Percentiles rank a stretch among this genome's conserved stretches.
These are phyloP conservation scores for Trichonephila clavata DNA, from an alignment of 1,140 invertebrate species.

Conservation along the genomic window DNA sequence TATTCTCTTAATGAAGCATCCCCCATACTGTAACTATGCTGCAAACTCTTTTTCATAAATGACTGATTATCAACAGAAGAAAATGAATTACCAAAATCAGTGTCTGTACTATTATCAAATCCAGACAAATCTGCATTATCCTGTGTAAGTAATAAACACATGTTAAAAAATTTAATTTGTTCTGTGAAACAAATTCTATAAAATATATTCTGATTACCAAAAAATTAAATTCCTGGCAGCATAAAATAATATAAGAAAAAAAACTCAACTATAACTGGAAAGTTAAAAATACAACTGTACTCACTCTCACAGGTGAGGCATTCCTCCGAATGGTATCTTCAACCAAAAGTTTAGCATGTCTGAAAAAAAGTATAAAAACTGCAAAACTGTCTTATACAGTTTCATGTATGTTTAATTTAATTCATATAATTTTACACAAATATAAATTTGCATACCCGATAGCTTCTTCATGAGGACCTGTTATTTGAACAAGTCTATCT, in stretches of 20 bases:
- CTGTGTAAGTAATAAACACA: conserved; percentile 8
- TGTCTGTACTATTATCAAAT: neutral
- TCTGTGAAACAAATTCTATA: too few relatives aligned
- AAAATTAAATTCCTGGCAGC: too few relatives aligned
- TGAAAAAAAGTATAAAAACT: conserved; percentile 80
- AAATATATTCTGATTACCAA: too few relatives aligned
- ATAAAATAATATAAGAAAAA: too few relatives aligned
- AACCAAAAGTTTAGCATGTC: conserved; percentile 93
- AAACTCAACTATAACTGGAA: neutral
- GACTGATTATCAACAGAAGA: conserved; percentile 45
- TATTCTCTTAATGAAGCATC: conserved; percentile 92
- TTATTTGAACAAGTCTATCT: conserved; percentile 95
- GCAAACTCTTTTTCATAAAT: conserved; percentile 80
- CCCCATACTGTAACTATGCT: conserved; percentile 90
- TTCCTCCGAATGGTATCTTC: conserved; percentile 95
- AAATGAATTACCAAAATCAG: conserved; percentile 43
- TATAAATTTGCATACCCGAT: conserved; percentile 88
- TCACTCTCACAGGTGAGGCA: conserved; percentile 89
- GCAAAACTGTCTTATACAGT: neutral
- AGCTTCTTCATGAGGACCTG: conserved; percentile 91
- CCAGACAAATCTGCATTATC: conserved; percentile 38
- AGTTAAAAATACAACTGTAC: neutral
- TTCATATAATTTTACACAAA: neutral
- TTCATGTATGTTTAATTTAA: neutral
- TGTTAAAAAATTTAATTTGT: too few relatives aligned